phyloP scores from a whole-genome alignment of 2,888 invertebrate species.

The Melieria omissa region DNA sequence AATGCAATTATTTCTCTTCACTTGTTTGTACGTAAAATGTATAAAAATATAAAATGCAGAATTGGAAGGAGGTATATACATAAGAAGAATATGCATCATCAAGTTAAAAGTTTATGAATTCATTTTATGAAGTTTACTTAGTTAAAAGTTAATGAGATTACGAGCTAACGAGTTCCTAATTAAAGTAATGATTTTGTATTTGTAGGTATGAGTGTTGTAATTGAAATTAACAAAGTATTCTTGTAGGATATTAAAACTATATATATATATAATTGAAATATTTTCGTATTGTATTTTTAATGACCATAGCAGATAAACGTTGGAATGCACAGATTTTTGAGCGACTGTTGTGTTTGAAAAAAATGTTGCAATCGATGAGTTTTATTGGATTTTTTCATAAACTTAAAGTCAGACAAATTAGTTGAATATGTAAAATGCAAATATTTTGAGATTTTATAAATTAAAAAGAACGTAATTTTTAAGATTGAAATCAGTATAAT shows the following conservation, averaged over 20 bases:
- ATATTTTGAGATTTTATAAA: too few species aligned
- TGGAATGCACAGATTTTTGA: constrained; percentile 16
- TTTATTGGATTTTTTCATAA: too few species aligned
- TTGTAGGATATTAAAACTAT: constrained; percentile 5
- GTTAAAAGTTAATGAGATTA: constrained; percentile 8
- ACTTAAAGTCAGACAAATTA: too few species aligned
- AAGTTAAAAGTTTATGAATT: constrained; percentile 32
- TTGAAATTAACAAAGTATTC: background rate
- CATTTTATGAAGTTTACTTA: constrained; percentile 18
- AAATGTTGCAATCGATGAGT: too few species aligned
- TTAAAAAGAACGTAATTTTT: too few species aligned
- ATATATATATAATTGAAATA: background rate
- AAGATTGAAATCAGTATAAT: too few species aligned
- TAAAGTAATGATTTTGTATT: background rate
- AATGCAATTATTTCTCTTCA: constrained; percentile 52
- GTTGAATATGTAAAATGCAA: too few species aligned
- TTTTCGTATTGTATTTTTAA: constrained; percentile 6
- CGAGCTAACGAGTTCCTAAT: too few species aligned
- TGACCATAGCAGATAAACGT: constrained; percentile 31
- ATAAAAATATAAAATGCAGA: constrained; percentile 56
- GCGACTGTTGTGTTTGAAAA: too few species aligned
- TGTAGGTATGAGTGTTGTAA: background rate
- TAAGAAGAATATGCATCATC: constrained; percentile 50
- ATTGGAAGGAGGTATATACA: constrained; percentile 66
- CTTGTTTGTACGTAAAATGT: constrained; percentile 50